phyloP scores from a whole-genome alignment of 2,888 invertebrate genomes.

The Oligia latruncula region DNA sequence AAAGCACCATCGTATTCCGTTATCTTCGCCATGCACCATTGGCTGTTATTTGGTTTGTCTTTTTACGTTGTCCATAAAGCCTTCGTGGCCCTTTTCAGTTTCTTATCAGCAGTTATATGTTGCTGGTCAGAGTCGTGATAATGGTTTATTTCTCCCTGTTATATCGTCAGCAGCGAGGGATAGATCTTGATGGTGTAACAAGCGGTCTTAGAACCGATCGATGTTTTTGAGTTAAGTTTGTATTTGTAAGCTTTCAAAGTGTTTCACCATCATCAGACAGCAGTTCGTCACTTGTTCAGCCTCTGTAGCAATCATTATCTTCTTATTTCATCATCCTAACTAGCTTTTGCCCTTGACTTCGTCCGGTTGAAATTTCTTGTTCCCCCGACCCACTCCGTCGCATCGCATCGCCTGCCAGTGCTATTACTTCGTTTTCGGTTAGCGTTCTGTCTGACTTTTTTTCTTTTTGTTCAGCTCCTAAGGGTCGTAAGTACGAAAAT shows the following conservation, averaged over 20 bases:
- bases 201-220: conserved; percentile 7
- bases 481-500: too few species aligned
- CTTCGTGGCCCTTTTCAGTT: conserved; percentile 63
- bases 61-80: conserved; percentile 69
- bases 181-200: conserved; percentile 33
- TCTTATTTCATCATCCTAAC: neutral
- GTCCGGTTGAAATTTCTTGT: too few species aligned
- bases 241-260: neutral
- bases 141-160: conserved; percentile 57
- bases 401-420: too few species aligned
- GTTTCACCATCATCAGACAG: neutral
- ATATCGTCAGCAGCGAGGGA: conserved; percentile 32
- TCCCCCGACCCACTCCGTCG: too few species aligned
- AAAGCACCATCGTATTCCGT: conserved; percentile 52
- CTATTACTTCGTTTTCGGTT: too few species aligned
- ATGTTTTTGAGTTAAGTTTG: neutral
- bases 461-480: too few species aligned
- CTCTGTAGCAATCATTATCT: neutral
- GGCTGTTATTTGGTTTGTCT: conserved; percentile 65
- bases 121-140: conserved; percentile 58
- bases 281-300: neutral
- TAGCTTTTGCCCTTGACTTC: too few species aligned
- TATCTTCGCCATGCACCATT: conserved; percentile 54
- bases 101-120: conserved; percentile 65
- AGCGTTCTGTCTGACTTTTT: too few species aligned